A percentile compares a stretch with the other conserved stretches of the same genome.
phyloP scores from a whole-genome alignment of 2,113 vertebrate genomes.

The Pungitius pungitius region DNA sequence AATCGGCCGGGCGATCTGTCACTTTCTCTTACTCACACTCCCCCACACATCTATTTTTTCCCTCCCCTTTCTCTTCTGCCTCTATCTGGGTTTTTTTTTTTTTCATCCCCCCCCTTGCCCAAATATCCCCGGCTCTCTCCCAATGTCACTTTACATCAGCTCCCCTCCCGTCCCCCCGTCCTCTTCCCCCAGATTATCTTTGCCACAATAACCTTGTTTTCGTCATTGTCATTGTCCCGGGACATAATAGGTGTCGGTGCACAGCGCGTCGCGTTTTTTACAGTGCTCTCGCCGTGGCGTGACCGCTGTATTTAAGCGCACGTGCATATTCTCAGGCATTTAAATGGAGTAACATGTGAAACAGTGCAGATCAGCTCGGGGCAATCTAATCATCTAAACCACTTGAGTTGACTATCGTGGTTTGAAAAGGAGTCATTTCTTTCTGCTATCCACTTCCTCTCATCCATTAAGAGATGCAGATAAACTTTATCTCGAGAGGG shows the following conservation, averaged over 20 bases:
- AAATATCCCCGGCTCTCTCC: constrained; percentile 52
- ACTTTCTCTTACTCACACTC: constrained; percentile 81
- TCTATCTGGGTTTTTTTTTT: constrained; percentile 49
- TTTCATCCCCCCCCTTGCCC: constrained; percentile 29
- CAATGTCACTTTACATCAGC: constrained; percentile 62
- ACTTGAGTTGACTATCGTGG: constrained; percentile 26
- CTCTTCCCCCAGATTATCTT: constrained; percentile 25
- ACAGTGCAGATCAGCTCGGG: not conserved
- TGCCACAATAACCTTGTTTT: constrained; percentile 27
- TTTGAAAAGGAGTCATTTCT: constrained; percentile 45
- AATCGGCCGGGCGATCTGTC: constrained; percentile 79
- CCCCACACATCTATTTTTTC: constrained; percentile 58
- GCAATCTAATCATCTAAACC: constrained; percentile 51
- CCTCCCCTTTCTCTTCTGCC: constrained; percentile 28
- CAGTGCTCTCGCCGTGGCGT: not conserved
- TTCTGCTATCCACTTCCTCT: constrained; percentile 22
- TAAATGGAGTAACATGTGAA: constrained; percentile 15
- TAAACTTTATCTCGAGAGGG: constrained; percentile 53
- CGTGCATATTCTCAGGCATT: not conserved
- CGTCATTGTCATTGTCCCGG: constrained; percentile 31
- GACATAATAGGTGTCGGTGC: not conserved
- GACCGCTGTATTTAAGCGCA: not conserved
- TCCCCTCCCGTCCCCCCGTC: constrained; percentile 26
- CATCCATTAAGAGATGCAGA: constrained; percentile 55
- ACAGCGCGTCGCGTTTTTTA: constrained; percentile 13